Conservation (phyloP, 2,888 invertebrate genomes). For the Synergus umbraculus region DNA sequence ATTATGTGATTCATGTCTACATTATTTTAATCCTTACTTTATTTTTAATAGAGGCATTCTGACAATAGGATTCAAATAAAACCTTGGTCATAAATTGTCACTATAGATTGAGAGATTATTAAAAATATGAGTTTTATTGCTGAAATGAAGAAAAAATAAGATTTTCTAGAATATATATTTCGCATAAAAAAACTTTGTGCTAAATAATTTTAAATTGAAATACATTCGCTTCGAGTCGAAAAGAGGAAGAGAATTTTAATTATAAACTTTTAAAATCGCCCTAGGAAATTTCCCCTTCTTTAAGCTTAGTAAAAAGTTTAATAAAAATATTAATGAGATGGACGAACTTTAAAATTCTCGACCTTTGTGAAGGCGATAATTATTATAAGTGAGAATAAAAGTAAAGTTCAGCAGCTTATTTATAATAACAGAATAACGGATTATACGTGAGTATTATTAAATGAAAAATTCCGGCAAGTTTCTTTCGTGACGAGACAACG, state of each 20-base stretch:
- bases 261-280: not conserved
- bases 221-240: not conserved
- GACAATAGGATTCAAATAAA: not conserved
- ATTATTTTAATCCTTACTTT: not conserved
- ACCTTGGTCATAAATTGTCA: not conserved
- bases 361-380: conserved; percentile 5
- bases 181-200: no score
- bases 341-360: conserved; percentile 10
- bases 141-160: no score
- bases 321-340: not conserved
- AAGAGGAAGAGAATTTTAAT: not conserved
- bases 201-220: no score
- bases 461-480: conserved; percentile 34
- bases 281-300: not conserved
- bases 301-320: not conserved
- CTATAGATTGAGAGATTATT: not conserved
- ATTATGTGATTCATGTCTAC: not conserved
- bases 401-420: not conserved
- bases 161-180: not conserved
- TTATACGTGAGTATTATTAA: conserved; percentile 1
- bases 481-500: conserved; percentile 18
- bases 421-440: not conserved
- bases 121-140: not conserved
- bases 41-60: not conserved
- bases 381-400: not conserved